Conservation (phyloP, 2,888 invertebrate genomes). For the Pocota personata region DNA sequence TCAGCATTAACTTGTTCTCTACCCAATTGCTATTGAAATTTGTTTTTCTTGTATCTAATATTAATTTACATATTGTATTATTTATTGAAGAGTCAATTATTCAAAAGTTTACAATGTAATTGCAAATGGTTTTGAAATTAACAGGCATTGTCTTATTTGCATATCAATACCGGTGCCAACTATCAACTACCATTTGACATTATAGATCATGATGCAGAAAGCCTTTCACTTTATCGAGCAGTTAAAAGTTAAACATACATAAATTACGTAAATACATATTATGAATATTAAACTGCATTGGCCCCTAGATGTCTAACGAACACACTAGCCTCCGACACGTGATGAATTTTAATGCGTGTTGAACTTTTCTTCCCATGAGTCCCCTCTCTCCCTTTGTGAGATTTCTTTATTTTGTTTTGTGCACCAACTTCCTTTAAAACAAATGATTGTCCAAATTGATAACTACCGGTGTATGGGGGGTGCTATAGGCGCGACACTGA, state of each 20-base stretch:
- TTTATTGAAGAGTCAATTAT: background rate
- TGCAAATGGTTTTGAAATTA: background rate
- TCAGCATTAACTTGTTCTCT: background rate
- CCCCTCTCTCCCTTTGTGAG: background rate
- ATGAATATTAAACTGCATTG: slow-evolving; percentile 23
- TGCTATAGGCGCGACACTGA: slow-evolving; percentile 7
- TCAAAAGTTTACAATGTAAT: background rate
- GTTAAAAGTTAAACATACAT: slow-evolving; percentile 19
- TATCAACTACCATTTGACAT: slow-evolving; percentile 20
- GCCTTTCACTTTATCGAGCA: slow-evolving; percentile 57
- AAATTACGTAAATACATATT: slow-evolving; percentile 25
- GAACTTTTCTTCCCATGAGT: background rate
- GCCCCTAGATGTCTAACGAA: slow-evolving; percentile 34
- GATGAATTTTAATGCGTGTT: slow-evolving; percentile 31
- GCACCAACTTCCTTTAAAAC: slow-evolving; percentile 19
- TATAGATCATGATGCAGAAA: slow-evolving; percentile 46
- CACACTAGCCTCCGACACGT: slow-evolving; percentile 21
- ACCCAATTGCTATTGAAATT: background rate
- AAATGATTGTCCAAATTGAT: slow-evolving; percentile 39
- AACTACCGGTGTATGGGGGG: slow-evolving; percentile 22
- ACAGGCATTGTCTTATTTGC: background rate
- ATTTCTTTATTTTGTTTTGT: background rate
- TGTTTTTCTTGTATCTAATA: background rate
- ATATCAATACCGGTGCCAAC: slow-evolving; percentile 27
- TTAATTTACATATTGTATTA: background rate